Evolutionary conservation across 2,888 invertebrate species (phyloP).

Genomic region (Ectemnius cavifrons): DNA sequence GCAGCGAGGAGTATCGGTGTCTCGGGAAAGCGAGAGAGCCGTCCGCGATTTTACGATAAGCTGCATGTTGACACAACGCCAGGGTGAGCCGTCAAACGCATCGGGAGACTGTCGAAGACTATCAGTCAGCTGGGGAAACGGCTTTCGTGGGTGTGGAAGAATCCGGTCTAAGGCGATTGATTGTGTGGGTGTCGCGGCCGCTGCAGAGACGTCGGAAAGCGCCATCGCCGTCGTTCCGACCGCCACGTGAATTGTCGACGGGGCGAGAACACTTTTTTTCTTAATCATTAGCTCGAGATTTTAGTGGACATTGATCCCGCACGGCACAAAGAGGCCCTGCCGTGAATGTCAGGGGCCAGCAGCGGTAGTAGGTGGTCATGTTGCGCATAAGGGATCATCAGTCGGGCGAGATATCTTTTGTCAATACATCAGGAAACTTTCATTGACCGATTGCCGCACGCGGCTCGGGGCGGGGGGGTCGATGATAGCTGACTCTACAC

Average conservation of each 20-base stretch:
- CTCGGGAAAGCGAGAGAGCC: too few relatives aligned
- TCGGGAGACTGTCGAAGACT: conserved; percentile 26
- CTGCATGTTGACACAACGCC: conserved; percentile 10
- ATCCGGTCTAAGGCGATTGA: conserved; percentile 57
- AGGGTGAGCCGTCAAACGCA: conserved; percentile 10
- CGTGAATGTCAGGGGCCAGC: background rate
- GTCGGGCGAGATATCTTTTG: background rate
- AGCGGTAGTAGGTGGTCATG: background rate
- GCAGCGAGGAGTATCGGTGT: too few relatives aligned
- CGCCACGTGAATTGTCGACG: conserved; percentile 58
- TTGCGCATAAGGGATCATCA: background rate
- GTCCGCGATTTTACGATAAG: background rate
- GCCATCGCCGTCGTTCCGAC: conserved; percentile 57
- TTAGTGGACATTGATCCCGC: background rate
- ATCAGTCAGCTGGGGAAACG: conserved; percentile 56
- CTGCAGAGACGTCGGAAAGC: conserved; percentile 59
- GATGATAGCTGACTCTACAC: background rate
- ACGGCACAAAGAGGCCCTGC: background rate
- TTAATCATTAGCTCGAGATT: too few relatives aligned
- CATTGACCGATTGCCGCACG: background rate
- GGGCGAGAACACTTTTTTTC: conserved; percentile 6
- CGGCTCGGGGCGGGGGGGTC: background rate
- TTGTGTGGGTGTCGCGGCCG: conserved; percentile 62
- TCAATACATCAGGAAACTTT: background rate
- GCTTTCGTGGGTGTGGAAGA: conserved; percentile 60